phyloP scores from a whole-genome alignment of 2,797 vertebrate genomes.

The Pseudomugil gertrudae region DNA sequence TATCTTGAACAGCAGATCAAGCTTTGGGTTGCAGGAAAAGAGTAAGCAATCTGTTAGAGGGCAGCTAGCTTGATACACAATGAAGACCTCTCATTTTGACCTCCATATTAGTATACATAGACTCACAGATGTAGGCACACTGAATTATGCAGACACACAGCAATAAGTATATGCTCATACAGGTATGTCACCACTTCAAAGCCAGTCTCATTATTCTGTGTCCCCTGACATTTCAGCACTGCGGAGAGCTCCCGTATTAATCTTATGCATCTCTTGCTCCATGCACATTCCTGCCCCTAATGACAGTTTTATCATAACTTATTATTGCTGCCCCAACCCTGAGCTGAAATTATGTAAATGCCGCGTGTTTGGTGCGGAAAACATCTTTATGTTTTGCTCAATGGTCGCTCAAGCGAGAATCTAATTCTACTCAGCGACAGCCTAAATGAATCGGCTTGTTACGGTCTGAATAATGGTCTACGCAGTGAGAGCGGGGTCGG shows the following conservation, averaged over 20 bases:
- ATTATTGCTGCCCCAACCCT: conserved; percentile 76
- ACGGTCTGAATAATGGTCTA: conserved; percentile 74
- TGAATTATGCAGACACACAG: conserved; percentile 24
- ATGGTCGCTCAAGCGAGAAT: conserved; percentile 76
- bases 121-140: conserved; percentile 26
- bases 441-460: conserved; percentile 83
- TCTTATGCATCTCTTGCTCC: conserved; percentile 61
- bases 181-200: conserved; percentile 67
- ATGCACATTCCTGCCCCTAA: conserved; percentile 65
- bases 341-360: conserved; percentile 82
- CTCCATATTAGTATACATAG: conserved; percentile 43
- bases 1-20: background rate
- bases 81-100: conserved; percentile 49
- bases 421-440: conserved; percentile 78
- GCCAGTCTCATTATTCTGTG: conserved; percentile 72
- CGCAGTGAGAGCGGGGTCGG: conserved; percentile 57
- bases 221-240: conserved; percentile 77
- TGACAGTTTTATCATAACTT: conserved; percentile 84
- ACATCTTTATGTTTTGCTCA: conserved; percentile 76
- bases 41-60: conserved; percentile 3
- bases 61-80: conserved; percentile 16
- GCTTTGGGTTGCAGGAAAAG: conserved; percentile 7
- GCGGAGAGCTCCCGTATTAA: conserved; percentile 73
- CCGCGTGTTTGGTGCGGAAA: conserved; percentile 61
- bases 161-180: conserved; percentile 28